A percentile compares a stretch with the other conserved stretches of the same genome.
These are phyloP conservation scores for Papilio helenus DNA, from an alignment of 1,140 invertebrate genomes.

Conservation along the genomic window DNA sequence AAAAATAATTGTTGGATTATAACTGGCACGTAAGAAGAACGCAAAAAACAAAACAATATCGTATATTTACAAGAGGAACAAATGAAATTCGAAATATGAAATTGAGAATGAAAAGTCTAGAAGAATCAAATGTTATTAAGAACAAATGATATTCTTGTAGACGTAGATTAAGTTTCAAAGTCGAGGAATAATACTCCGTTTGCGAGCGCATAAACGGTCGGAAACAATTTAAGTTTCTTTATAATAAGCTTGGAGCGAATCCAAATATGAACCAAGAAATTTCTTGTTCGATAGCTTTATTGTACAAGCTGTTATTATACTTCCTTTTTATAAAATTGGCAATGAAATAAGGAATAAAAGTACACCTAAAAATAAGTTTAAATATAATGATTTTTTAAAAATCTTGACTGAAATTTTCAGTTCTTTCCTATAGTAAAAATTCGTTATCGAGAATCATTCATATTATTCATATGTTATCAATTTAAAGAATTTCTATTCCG, in stretches of 20 bases:
- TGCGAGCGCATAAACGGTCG: constrained; percentile 16
- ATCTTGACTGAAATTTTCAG: not conserved
- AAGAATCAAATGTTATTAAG: not conserved
- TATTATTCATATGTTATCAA: constrained; percentile 56
- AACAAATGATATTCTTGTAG: not conserved
- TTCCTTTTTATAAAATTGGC: constrained; percentile 13
- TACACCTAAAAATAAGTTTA: not conserved
- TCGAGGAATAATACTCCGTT: not conserved
- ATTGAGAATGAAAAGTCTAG: not conserved
- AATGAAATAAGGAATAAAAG: not conserved
- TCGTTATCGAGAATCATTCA: constrained; percentile 56
- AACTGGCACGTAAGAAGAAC: not conserved
- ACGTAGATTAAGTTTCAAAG: constrained; percentile 21
- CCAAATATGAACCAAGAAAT: constrained; percentile 30
- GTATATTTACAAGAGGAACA: not conserved
- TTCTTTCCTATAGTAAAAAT: not conserved
- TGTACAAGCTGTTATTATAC: not conserved
- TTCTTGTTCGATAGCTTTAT: constrained; percentile 19
- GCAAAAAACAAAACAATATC: not conserved
- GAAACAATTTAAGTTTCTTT: constrained; percentile 29
- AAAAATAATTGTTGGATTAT: not conserved
- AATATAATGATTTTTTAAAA: not conserved
- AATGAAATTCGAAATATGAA: not conserved
- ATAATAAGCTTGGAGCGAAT: constrained; percentile 34
- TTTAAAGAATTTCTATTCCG: constrained; percentile 67